These are phyloP conservation scores for Chaenogobius annularis DNA, from an alignment of 2,113 vertebrate species.

Conservation along the genomic window DNA sequence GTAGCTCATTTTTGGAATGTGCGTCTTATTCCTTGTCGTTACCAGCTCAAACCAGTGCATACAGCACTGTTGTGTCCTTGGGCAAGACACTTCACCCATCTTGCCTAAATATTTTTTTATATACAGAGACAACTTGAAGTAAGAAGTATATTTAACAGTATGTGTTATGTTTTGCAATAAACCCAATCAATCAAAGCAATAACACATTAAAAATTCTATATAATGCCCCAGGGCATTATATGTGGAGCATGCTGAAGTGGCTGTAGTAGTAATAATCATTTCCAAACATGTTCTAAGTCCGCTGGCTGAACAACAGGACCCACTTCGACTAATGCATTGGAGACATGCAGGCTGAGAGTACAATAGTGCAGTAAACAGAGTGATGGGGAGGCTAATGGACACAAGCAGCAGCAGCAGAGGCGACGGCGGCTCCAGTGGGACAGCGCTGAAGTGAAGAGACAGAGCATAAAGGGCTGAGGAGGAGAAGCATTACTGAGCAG, in stretches of 20 bases:
- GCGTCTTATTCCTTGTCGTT: too few species aligned
- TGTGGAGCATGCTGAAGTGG: neutral
- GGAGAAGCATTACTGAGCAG: slow-evolving; percentile 9
- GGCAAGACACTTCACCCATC: neutral
- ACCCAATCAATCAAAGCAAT: too few species aligned
- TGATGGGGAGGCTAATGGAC: slow-evolving; percentile 40
- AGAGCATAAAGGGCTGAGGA: neutral
- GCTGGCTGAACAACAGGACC: slow-evolving; percentile 36
- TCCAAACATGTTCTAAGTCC: neutral
- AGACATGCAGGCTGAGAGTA: slow-evolving; percentile 1
- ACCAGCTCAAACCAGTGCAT: neutral
- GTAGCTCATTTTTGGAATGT: too few species aligned
- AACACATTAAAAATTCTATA: too few species aligned
- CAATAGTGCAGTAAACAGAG: slow-evolving; percentile 19
- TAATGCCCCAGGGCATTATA: too few species aligned
- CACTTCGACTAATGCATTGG: slow-evolving; percentile 25
- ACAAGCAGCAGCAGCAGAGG: slow-evolving; percentile 28
- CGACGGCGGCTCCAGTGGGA: slow-evolving; percentile 25
- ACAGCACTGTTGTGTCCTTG: neutral
- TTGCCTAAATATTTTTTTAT: too few species aligned
- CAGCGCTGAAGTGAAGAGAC: slow-evolving; percentile 26
- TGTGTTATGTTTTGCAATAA: too few species aligned
- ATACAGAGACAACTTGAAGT: too few species aligned
- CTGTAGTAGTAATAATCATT: neutral
- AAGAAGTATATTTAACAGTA: too few species aligned